These are phyloP conservation scores for Eristalinus sepulchralis DNA, from an alignment of 2,888 invertebrate genomes.

Conservation along the genomic window DNA sequence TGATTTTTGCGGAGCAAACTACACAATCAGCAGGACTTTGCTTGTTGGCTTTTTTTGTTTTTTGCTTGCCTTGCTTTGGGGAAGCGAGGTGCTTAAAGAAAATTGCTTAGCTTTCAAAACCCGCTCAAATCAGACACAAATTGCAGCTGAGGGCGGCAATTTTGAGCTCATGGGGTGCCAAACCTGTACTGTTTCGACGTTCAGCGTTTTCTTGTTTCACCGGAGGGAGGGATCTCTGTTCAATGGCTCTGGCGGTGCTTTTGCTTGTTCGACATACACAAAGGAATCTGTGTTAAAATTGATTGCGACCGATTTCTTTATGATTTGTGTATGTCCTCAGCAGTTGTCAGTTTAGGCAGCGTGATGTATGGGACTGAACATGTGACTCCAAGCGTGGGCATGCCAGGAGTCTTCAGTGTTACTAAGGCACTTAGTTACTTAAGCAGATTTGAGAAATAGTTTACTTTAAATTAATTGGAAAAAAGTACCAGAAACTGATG, in stretches of 20 bases:
- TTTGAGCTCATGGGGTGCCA: slow-evolving; percentile 47
- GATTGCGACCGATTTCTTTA: neutral
- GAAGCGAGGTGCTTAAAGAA: slow-evolving; percentile 1
- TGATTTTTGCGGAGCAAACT: slow-evolving; percentile 44
- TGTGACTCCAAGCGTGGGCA: neutral
- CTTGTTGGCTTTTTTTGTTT: neutral
- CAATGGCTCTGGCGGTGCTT: neutral
- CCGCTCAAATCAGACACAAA: slow-evolving; percentile 48
- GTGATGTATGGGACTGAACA: neutral
- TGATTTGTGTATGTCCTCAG: neutral
- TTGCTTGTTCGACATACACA: neutral
- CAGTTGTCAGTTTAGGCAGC: neutral
- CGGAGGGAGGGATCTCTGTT: neutral
- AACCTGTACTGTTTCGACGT: slow-evolving; percentile 13
- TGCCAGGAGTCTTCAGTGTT: neutral
- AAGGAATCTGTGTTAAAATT: neutral
- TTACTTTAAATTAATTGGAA: no score
- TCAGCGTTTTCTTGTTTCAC: neutral
- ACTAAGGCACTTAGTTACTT: no score
- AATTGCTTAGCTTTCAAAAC: slow-evolving; percentile 61
- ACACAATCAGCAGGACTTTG: slow-evolving; percentile 60
- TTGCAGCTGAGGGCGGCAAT: slow-evolving; percentile 51
- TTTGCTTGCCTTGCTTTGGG: slow-evolving; percentile 12
- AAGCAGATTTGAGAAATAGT: no score
- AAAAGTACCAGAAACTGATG: no score